Evolutionary conservation across 2,888 invertebrate genomes (phyloP).

Genomic region (Lasioglossum vierecki): DNA sequence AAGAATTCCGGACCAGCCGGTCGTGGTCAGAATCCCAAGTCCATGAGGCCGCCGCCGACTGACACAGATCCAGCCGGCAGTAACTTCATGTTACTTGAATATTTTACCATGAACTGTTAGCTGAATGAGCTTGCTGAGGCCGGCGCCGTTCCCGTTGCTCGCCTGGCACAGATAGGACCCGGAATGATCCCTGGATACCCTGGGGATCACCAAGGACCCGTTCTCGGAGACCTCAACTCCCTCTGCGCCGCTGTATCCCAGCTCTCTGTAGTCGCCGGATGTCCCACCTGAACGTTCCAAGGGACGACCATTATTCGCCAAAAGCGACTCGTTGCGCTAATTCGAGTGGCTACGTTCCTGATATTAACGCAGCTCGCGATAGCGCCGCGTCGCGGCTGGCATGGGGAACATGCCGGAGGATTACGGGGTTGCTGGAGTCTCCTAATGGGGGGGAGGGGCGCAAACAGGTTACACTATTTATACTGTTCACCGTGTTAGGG

Average conservation of each 20-base stretch:
- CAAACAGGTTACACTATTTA: background rate
- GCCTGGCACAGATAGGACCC: conserved; percentile 87
- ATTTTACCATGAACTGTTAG: conserved; percentile 87
- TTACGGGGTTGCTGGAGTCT: background rate
- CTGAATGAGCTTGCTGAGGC: conserved; percentile 87
- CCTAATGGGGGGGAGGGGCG: background rate
- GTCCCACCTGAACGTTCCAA: conserved; percentile 79
- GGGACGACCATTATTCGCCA: conserved; percentile 36
- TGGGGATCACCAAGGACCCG: conserved; percentile 85
- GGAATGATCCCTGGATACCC: conserved; percentile 85
- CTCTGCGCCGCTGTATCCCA: conserved; percentile 84
- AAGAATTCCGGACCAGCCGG: conserved; percentile 41
- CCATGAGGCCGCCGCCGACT: conserved; percentile 26
- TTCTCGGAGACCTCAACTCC: conserved; percentile 84
- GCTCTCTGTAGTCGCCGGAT: conserved; percentile 85
- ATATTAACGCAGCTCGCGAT: conserved; percentile 11
- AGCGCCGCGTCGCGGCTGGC: background rate
- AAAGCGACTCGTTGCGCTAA: conserved; percentile 31
- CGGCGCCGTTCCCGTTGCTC: conserved; percentile 87
- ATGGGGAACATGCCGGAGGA: background rate
- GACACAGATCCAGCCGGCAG: conserved; percentile 42
- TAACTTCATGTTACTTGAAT: conserved; percentile 71
- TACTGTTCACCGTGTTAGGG: background rate
- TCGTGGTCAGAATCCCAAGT: conserved; percentile 49
- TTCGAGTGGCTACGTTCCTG: conserved; percentile 18